These are phyloP conservation scores for Ectemnius lituratus DNA, from an alignment of 2,888 invertebrate species.

Conservation along the genomic window DNA sequence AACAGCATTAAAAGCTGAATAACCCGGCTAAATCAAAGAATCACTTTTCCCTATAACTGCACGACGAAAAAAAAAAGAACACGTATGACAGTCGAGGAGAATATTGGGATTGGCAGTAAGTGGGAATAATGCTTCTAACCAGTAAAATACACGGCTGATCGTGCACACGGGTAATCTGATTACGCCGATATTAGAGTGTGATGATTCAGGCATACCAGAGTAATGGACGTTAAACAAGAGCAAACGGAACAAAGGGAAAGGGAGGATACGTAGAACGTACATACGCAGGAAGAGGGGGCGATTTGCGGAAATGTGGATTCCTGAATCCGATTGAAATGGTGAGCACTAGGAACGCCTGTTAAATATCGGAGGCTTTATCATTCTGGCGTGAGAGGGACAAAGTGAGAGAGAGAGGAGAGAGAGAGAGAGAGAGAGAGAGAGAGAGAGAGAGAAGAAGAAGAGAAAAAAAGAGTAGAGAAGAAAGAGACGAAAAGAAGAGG, in stretches of 20 bases:
- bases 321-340: no score
- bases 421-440: not conserved
- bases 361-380: no score
- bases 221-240: constrained; percentile 50
- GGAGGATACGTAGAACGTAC: no score
- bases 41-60: not conserved
- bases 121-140: constrained; percentile 34
- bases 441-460: constrained; percentile 19
- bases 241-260: constrained; percentile 10
- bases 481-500: constrained; percentile 31
- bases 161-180: constrained; percentile 42
- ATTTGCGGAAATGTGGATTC: no score
- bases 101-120: not conserved
- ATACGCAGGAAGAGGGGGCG: no score
- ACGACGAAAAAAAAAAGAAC: constrained; percentile 13
- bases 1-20: no score
- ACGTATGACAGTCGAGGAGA: no score
- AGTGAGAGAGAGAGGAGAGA: not conserved
- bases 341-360: no score
- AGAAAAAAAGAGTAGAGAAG: not conserved
- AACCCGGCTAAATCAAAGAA: not conserved
- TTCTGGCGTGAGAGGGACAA: no score
- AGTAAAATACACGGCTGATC: constrained; percentile 40
- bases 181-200: constrained; percentile 45
- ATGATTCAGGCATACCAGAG: constrained; percentile 35